Base-by-base conservation (phyloP, 2,888 invertebrate species). In the Bunonema sp. region DNA sequence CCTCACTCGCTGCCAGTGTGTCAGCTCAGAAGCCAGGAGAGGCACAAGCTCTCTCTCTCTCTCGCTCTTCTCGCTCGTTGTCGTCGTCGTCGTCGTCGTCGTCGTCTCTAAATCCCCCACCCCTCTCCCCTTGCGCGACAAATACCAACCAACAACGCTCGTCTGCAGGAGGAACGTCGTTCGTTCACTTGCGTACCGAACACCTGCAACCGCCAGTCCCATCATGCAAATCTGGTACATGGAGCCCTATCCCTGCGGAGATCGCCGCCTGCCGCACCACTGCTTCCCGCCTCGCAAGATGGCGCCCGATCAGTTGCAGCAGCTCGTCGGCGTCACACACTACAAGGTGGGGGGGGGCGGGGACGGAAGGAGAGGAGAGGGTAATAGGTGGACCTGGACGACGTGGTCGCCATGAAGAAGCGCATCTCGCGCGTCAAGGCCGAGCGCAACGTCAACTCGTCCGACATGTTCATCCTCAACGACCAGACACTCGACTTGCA, bases 351-450 rank as follows among this genome's bases (percentile, higher is more conserved):
- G 34, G 7, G 8, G n/a, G n/a, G n/a, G n/a, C n/a, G n/a, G n/a
- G n/a, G n/a, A n/a, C n/a, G n/a, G n/a, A 26, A 2, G 24, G 21
- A 21, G 29, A 21, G 30, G 3, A 18, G 34, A 30, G 29, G 12
- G 19, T 41, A 53, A 28, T 42, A 60, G 60, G 55, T 61, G 4
- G 59, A 61, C 38, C 42, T 61, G 24, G 56, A 59, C 26, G 59
- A 59, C 41, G 59, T 57, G 10, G 50, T 50, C 7, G 50, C 58
- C 7, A 56, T 54, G 59, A 60, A 59, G 47, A 61, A 61, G 42
- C 54, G 61, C 15, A 39, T 61, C 7, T 50, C 55, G 8, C 49
- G 54, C 5, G 54, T 61, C 19, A 56, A 57, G 33, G 47, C 52
- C 23, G 59, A 59, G 45, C 49, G 48, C 29, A 54, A 56, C 22